These are phyloP conservation scores for Triplophysa bombifrons DNA, from an alignment of 2,797 vertebrate genomes.

Conservation along the genomic window DNA sequence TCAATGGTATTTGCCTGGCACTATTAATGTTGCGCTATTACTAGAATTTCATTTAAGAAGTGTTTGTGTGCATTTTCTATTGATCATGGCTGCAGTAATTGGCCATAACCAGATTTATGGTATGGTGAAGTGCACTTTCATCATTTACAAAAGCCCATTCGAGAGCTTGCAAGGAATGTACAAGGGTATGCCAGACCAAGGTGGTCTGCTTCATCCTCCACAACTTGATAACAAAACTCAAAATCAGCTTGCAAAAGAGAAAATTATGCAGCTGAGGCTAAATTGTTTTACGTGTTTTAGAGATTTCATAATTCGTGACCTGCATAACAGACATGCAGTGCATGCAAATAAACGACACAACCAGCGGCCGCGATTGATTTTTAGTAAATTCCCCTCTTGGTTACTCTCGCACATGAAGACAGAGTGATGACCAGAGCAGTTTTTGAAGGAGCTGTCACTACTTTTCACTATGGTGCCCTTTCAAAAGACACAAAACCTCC, in stretches of 20 bases:
- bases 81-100: background rate
- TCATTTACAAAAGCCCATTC: background rate
- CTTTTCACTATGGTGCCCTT: slow-evolving; percentile 32
- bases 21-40: background rate
- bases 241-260: background rate
- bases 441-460: slow-evolving; percentile 39
- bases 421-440: slow-evolving; percentile 24
- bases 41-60: background rate
- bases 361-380: background rate
- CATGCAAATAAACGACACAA: background rate
- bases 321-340: background rate
- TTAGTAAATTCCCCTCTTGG: background rate
- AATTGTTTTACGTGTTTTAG: background rate
- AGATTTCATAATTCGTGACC: background rate
- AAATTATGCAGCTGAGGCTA: background rate
- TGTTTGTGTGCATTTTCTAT: background rate
- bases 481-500: slow-evolving; percentile 39
- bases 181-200: background rate
- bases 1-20: background rate
- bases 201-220: background rate
- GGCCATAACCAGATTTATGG: background rate
- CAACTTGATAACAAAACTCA: background rate
- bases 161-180: background rate
- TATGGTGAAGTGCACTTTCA: background rate
- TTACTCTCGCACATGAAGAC: background rate